These are phyloP conservation scores for Cantharis rufa DNA, from an alignment of 2,888 invertebrate genomes.

Conservation along the genomic window DNA sequence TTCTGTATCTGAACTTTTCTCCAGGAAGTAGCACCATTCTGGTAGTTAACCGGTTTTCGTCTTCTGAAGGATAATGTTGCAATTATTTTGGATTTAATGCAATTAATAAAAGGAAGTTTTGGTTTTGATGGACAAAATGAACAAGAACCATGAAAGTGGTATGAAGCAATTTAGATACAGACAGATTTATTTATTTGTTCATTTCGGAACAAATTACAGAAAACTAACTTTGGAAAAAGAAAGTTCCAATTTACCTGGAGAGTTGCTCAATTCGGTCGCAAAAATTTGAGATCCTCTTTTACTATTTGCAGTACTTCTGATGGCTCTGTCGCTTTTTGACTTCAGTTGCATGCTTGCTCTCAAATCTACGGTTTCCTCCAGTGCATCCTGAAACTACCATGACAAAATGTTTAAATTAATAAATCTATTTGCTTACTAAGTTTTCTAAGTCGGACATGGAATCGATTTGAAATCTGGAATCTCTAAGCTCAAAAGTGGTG, in stretches of 20 bases:
- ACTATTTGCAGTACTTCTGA: background rate
- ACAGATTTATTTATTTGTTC: too few species aligned
- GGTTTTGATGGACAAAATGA: too few species aligned
- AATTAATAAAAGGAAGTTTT: too few species aligned
- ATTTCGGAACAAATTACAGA: too few species aligned
- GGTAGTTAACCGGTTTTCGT: conserved; percentile 19
- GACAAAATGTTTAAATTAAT: background rate
- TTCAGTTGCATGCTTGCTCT: background rate
- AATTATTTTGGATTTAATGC: background rate
- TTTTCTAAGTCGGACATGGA: background rate
- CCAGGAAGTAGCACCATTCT: conserved; percentile 36
- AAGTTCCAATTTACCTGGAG: background rate
- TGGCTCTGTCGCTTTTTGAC: background rate
- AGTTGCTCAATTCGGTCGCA: too few species aligned
- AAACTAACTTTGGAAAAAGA: too few species aligned
- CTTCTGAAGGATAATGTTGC: background rate
- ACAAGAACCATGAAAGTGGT: too few species aligned
- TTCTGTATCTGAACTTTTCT: conserved; percentile 31
- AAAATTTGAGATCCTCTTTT: background rate
- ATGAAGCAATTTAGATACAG: too few species aligned
- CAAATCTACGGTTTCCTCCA: background rate
- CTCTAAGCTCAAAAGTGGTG: conserved; percentile 19
- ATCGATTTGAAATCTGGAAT: background rate
- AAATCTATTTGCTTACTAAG: background rate
- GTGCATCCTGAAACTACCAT: background rate